These are phyloP conservation scores for Eristalinus aeneus DNA, from an alignment of 2,888 invertebrate species.

Conservation along the genomic window DNA sequence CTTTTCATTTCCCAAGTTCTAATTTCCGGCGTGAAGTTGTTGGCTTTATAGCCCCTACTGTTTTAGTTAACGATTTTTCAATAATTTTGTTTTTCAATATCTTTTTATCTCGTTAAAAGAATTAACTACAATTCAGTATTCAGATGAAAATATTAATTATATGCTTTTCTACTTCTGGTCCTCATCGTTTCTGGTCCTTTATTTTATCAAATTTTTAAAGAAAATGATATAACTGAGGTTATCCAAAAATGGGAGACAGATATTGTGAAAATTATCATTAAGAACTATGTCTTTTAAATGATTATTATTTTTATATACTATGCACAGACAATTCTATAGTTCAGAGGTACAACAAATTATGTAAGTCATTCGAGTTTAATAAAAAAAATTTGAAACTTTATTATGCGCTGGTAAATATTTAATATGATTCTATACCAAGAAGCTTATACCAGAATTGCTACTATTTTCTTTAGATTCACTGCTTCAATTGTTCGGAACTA, in stretches of 20 bases:
- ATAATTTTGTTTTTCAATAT: not conserved
- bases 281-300: not conserved
- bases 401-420: not conserved
- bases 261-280: not conserved
- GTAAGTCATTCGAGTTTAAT: not conserved
- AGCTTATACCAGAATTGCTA: no score
- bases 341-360: not conserved
- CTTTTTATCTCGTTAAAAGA: not conserved
- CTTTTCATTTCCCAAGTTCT: slow-evolving; percentile 20
- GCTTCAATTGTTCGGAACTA: not conserved
- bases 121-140: not conserved
- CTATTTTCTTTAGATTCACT: not conserved
- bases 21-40: slow-evolving; percentile 40
- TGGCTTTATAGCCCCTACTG: not conserved
- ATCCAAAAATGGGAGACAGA: not conserved
- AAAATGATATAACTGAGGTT: not conserved
- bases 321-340: not conserved
- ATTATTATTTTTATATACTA: not conserved
- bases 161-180: not conserved
- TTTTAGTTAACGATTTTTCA: slow-evolving; percentile 24
- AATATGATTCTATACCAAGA: no score
- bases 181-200: not conserved
- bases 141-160: not conserved
- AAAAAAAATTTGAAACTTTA: no score
- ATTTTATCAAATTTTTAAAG: not conserved